These are phyloP conservation scores for Drosophila truncata DNA, from an alignment of 1,140 invertebrate genomes.

Conservation along the genomic window DNA sequence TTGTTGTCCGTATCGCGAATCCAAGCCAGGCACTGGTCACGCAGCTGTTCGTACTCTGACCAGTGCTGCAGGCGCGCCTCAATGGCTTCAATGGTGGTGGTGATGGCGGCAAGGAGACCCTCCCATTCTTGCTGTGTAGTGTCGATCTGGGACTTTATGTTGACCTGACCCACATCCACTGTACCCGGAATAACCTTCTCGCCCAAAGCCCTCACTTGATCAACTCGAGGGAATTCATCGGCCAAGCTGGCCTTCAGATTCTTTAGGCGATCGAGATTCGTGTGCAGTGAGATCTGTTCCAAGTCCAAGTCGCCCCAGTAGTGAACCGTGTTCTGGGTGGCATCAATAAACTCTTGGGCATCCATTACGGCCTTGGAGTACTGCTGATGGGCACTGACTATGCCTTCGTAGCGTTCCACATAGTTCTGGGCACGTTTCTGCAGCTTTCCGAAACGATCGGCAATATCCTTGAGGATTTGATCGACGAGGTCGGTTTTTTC, in stretches of 20 bases:
- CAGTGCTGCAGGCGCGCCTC: slow-evolving; percentile 95
- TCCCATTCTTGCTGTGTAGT: slow-evolving; percentile 96
- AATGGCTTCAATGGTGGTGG: slow-evolving; percentile 91
- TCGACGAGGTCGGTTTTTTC: slow-evolving; percentile 89
- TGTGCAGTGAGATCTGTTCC: slow-evolving; percentile 95
- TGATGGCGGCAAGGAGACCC: slow-evolving; percentile 91
- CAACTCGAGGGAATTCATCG: slow-evolving; percentile 94
- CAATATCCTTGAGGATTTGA: slow-evolving; percentile 87
- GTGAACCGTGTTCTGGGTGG: slow-evolving; percentile 93
- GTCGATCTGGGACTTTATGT: slow-evolving; percentile 94
- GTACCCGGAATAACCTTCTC: slow-evolving; percentile 97
- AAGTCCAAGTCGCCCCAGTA: slow-evolving; percentile 95
- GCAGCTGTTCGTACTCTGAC: slow-evolving; percentile 95
- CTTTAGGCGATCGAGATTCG: slow-evolving; percentile 96
- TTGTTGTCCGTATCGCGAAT: slow-evolving; percentile 94
- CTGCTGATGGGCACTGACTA: slow-evolving; percentile 96
- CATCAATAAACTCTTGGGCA: slow-evolving; percentile 95
- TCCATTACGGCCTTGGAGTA: slow-evolving; percentile 96
- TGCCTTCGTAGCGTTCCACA: slow-evolving; percentile 93
- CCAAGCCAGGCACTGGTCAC: slow-evolving; percentile 95
- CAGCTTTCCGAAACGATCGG: slow-evolving; percentile 88
- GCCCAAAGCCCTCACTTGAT: slow-evolving; percentile 91
- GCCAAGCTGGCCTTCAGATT: slow-evolving; percentile 92
- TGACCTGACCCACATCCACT: slow-evolving; percentile 92
- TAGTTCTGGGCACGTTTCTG: slow-evolving; percentile 90